Base-by-base conservation (phyloP, 2,888 invertebrate genomes). In the Deladenus siricidicola region DNA sequence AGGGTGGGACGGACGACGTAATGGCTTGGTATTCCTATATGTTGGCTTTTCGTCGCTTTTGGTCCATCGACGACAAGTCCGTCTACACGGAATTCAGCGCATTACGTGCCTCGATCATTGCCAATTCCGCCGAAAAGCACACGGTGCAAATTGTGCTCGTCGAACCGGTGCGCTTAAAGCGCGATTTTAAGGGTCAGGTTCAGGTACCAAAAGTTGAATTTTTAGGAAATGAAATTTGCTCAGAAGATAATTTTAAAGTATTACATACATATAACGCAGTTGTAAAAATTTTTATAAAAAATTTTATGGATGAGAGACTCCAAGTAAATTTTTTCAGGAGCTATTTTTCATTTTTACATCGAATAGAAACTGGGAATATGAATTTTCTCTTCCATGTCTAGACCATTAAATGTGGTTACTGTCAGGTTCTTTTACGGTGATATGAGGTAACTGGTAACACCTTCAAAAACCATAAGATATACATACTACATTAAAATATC, bases 1-100 rank as follows among this genome's bases (percentile, higher is more conserved):
- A 94, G 74, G 82, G 86, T 48, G 83, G 86, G 69, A 93, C 96
- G 92, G 89, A 89, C 80, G 82, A 85, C 34, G 87, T 73, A n/a
- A 69, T 70, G 17, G 69, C 72, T 24, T 76, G 76, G 76, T 89
- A 89, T 78, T 87, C 88, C 79, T 84, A 84, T 58, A 85, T 84
- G 63, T 80, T 78, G 60, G 51, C 60, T 30, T 63, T 78, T 60
- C 70, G 72, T 19, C 60, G 78, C 21, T 79, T 79, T 59, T 86
- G 0, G 91, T 88, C 0, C 10, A 56, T 72, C 19, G 73, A 73
- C 59, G 73, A 73, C 62, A 67, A 63, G 28, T 57, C 67, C 4
- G 67, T 70, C 30, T 67, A 70, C 29, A 64, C 73, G 14, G 54
- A 73, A 23, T 71, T 60, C 50, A 71, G 70, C 26, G 74, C 74